A percentile compares a stretch with the other conserved stretches of the same genome.
phyloP scores from a whole-genome alignment of 2,113 vertebrate genomes.

The Brachionichthys hirsutus region DNA sequence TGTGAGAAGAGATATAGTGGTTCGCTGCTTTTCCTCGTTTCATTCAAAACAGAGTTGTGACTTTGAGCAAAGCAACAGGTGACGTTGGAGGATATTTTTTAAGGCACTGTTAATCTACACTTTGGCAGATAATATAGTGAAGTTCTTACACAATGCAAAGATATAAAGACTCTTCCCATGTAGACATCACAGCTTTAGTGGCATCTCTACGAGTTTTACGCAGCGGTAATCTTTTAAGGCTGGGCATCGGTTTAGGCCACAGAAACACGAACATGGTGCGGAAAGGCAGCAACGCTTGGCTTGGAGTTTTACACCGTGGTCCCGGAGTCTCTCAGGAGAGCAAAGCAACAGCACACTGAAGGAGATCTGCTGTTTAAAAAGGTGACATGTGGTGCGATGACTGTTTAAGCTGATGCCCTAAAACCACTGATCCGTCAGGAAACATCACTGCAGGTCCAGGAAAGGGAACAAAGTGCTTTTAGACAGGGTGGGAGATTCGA shows the following conservation, averaged over 20 bases:
- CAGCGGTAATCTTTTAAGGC: slow-evolving; percentile 85
- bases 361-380: slow-evolving; percentile 24
- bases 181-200: slow-evolving; percentile 92
- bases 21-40: slow-evolving; percentile 37
- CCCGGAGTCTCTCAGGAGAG: slow-evolving; percentile 20
- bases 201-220: slow-evolving; percentile 87
- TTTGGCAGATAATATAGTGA: slow-evolving; percentile 96
- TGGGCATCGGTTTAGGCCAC: slow-evolving; percentile 77
- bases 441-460: slow-evolving; percentile 49
- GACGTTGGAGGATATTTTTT: slow-evolving; percentile 77
- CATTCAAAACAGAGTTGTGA: slow-evolving; percentile 30
- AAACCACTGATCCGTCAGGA: slow-evolving; percentile 33
- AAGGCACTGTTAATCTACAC: slow-evolving; percentile 98
- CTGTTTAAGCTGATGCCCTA: slow-evolving; percentile 28
- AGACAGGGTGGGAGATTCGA: slow-evolving; percentile 50
- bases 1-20: slow-evolving; percentile 34
- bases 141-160: slow-evolving; percentile 83
- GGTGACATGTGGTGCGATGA: slow-evolving; percentile 32
- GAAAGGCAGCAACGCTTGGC: slow-evolving; percentile 68
- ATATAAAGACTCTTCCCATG: slow-evolving; percentile 84
- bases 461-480: slow-evolving; percentile 71
- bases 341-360: slow-evolving; percentile 22
- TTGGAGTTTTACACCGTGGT: slow-evolving; percentile 27
- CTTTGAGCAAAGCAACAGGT: slow-evolving; percentile 33
- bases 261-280: slow-evolving; percentile 54